Percentiles rank a stretch among this genome's conserved stretches.
Evolutionary conservation across 2,797 vertebrate genomes (phyloP).

Genomic region (Adelosebastes latens): DNA sequence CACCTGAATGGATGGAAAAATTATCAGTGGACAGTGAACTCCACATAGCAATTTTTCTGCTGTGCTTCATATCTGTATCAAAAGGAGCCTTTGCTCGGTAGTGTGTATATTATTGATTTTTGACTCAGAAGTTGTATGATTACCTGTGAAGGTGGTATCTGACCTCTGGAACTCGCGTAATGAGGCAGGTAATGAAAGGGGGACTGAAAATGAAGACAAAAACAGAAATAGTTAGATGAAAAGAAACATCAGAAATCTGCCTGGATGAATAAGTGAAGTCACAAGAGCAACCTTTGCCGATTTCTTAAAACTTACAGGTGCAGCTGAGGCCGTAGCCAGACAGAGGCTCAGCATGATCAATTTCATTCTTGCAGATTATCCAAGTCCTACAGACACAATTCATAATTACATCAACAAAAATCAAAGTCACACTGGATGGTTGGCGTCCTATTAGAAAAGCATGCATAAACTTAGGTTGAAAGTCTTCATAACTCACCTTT

Average conservation of each 20-base stretch:
- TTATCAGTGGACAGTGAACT: background rate
- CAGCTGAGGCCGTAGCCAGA: constrained; percentile 73
- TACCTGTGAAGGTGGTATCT: constrained; percentile 68
- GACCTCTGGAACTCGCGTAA: constrained; percentile 67
- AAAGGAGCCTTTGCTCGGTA: background rate
- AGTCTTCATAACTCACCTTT: constrained; percentile 61
- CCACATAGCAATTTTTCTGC: background rate
- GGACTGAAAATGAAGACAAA: constrained; percentile 63
- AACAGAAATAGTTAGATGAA: background rate
- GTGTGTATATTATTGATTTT: background rate
- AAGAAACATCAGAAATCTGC: background rate
- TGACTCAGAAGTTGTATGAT: background rate
- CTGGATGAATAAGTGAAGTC: background rate
- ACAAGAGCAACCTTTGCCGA: background rate
- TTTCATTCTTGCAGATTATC: constrained; percentile 70
- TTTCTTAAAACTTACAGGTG: constrained; percentile 73
- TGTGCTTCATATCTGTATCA: background rate
- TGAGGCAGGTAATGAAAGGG: constrained; percentile 79
- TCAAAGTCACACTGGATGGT: background rate
- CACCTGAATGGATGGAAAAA: constrained; percentile 45
- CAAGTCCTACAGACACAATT: constrained; percentile 38
- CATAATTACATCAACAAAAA: background rate
- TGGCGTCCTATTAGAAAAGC: background rate
- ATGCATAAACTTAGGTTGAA: background rate
- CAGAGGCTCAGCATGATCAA: constrained; percentile 73